Percentiles rank a stretch among this genome's conserved stretches.
Conservation (phyloP, 2,888 invertebrate genomes). For the Rambutsinella grinnellia region DNA sequence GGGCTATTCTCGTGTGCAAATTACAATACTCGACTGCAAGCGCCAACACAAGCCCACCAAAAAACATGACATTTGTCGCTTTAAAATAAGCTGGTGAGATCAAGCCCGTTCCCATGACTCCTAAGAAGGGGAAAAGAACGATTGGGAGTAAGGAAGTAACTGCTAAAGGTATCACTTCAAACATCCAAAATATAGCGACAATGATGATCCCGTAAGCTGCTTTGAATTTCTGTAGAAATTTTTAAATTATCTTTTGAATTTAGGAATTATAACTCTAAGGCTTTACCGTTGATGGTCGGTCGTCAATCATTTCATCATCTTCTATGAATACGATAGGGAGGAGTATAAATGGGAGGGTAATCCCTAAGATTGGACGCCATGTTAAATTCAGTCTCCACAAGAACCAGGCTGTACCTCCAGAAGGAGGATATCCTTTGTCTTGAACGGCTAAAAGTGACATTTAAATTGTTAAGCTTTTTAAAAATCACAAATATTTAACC, state of each 20-base stretch:
- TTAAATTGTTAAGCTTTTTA: no score
- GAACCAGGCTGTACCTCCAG: no score
- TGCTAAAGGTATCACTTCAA: conserved; percentile 84
- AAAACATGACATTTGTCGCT: conserved; percentile 65
- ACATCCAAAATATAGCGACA: conserved; percentile 88
- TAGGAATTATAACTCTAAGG: no score
- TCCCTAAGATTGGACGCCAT: conserved; percentile 81
- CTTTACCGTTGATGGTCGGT: no score
- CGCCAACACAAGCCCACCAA: conserved; percentile 71
- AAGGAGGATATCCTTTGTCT: no score
- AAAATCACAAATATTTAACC: no score
- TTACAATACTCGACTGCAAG: conserved; percentile 71
- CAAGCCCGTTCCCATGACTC: conserved; percentile 74
- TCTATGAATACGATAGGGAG: conserved; percentile 71
- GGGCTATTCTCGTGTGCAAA: conserved; percentile 71
- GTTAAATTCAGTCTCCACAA: conserved; percentile 73
- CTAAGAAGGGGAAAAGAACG: conserved; percentile 84
- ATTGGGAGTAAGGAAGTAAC: conserved; percentile 88
- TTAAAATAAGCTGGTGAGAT: conserved; percentile 40
- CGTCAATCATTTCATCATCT: conserved; percentile 19
- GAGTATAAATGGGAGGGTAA: conserved; percentile 78
- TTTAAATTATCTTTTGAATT: no score
- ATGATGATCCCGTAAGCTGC: conserved; percentile 84
- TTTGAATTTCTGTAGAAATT: conserved; percentile 72
- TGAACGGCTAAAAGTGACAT: no score